Percentiles rank a stretch among this genome's conserved stretches.
phyloP scores from a whole-genome alignment of 2,888 invertebrate genomes.

The Mylabris sibirica region DNA sequence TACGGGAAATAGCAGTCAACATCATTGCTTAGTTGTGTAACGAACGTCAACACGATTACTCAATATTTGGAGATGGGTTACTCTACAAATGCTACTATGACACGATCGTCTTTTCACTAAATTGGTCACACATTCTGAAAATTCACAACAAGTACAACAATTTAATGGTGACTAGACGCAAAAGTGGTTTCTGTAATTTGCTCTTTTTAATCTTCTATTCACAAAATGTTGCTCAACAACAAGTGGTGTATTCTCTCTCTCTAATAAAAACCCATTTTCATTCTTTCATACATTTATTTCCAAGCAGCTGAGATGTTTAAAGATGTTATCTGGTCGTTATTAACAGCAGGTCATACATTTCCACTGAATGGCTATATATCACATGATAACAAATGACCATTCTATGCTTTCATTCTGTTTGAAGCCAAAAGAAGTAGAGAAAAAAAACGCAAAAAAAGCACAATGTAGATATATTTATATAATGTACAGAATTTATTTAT shows the following conservation, averaged over 20 bases:
- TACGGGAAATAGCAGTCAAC: constrained; percentile 28
- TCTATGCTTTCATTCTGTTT: neutral
- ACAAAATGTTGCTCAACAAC: neutral
- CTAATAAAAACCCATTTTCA: constrained; percentile 19
- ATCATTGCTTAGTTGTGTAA: constrained; percentile 27
- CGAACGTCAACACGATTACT: constrained; percentile 20
- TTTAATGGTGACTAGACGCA: too few relatives aligned
- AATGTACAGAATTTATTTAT: neutral
- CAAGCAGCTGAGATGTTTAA: constrained; percentile 30
- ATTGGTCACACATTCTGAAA: neutral
- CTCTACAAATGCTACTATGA: neutral
- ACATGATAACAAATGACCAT: constrained; percentile 25
- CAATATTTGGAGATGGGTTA: constrained; percentile 23
- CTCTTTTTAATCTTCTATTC: neutral
- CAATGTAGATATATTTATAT: neutral
- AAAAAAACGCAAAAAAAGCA: neutral
- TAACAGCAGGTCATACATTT: constrained; percentile 31
- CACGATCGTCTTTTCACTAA: neutral
- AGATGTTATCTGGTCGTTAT: constrained; percentile 34
- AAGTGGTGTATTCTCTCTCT: constrained; percentile 14
- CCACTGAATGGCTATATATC: constrained; percentile 23
- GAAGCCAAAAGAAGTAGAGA: neutral
- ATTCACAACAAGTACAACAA: neutral
- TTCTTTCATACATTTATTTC: constrained; percentile 31
- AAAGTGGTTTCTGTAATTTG: too few relatives aligned